phyloP scores from a whole-genome alignment of 2,797 vertebrate species.

The Parauchenoglanis ngamensis region DNA sequence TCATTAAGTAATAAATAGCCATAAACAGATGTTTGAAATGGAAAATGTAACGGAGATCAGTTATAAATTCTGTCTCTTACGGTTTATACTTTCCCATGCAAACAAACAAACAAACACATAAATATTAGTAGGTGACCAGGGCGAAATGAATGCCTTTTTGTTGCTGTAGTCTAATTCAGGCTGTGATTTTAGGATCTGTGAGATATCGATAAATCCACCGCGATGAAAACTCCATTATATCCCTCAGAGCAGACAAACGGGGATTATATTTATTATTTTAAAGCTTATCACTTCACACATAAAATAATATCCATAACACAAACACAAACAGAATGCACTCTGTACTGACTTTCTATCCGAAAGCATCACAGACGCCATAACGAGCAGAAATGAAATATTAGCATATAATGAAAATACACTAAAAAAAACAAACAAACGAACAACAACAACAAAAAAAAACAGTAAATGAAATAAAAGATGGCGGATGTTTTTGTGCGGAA shows the following conservation, averaged over 20 bases:
- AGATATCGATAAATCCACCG: too few species aligned
- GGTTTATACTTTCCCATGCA: not conserved
- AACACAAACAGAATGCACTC: too few species aligned
- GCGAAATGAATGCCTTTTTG: not conserved
- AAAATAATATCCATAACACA: not conserved
- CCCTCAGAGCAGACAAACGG: not conserved
- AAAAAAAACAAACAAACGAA: not conserved
- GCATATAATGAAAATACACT: not conserved
- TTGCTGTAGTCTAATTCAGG: not conserved
- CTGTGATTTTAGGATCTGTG: too few species aligned
- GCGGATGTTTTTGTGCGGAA: not conserved
- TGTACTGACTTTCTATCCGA: not conserved
- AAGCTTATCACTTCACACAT: not conserved
- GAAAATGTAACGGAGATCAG: not conserved
- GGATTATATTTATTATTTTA: not conserved
- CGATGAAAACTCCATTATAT: not conserved
- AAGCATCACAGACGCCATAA: not conserved
- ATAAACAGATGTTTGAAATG: not conserved
- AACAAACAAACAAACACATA: not conserved
- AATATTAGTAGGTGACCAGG: not conserved
- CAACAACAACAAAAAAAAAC: too few species aligned
- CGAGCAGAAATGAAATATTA: not conserved
- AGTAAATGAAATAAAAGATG: not conserved
- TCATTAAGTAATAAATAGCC: rapidly evolving
- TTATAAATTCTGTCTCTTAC: not conserved